phyloP scores from a whole-genome alignment of 1,140 invertebrate genomes.

The Leptopilina boulardi region DNA sequence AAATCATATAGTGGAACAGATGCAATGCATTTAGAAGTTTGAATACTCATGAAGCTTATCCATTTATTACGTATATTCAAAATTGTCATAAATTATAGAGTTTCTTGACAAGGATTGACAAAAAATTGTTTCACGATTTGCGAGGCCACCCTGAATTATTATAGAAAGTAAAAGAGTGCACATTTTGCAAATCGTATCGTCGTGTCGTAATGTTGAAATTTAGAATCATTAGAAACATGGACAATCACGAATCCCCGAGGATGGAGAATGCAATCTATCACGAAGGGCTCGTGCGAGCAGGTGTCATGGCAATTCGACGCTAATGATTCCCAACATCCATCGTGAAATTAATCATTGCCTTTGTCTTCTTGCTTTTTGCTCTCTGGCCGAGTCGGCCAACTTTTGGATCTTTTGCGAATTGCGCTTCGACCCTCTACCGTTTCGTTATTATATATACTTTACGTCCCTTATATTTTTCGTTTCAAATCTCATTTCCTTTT shows the following conservation, averaged over 20 bases:
- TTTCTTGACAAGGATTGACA: constrained; percentile 62
- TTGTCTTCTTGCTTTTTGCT: constrained; percentile 67
- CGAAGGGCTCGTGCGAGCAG: constrained; percentile 70
- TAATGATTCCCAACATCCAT: constrained; percentile 70
- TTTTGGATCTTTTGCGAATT: constrained; percentile 54
- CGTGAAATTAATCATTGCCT: constrained; percentile 71
- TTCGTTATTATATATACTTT: constrained; percentile 15
- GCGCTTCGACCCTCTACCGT: constrained; percentile 31
- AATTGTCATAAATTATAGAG: constrained; percentile 58
- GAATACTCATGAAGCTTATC: background rate
- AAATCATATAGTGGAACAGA: background rate
- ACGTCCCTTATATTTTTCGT: background rate
- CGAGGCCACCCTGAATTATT: constrained; percentile 53
- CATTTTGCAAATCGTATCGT: constrained; percentile 64
- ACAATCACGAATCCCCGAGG: constrained; percentile 56
- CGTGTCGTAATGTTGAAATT: constrained; percentile 66
- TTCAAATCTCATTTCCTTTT: constrained; percentile 21
- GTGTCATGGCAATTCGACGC: constrained; percentile 67
- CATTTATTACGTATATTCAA: constrained; percentile 24
- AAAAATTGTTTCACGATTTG: constrained; percentile 63
- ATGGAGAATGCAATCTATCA: constrained; percentile 70
- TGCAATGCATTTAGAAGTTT: background rate
- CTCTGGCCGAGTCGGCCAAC: constrained; percentile 50
- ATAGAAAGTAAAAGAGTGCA: constrained; percentile 49
- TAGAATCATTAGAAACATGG: constrained; percentile 71